Conservation (phyloP, 2,888 invertebrate species). For the Amphimallon solstitiale region DNA sequence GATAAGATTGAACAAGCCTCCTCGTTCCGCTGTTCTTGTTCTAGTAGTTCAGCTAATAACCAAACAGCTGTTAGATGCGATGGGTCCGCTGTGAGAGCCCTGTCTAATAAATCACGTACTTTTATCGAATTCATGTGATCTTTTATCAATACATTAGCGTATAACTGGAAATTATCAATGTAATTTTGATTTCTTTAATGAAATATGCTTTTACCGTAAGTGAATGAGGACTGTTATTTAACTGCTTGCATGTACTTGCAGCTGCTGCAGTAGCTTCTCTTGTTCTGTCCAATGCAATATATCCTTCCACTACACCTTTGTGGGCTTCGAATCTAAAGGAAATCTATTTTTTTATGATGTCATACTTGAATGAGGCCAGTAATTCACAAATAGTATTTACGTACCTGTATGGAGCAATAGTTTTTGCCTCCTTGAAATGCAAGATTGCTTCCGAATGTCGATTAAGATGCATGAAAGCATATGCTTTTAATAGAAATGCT, state of each 20-base stretch:
- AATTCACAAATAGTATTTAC: neutral
- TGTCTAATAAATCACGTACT: constrained; percentile 77
- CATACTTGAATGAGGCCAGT: neutral
- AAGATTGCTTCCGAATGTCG: constrained; percentile 73
- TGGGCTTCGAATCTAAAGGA: constrained; percentile 75
- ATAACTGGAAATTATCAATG: constrained; percentile 68
- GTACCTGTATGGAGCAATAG: constrained; percentile 66
- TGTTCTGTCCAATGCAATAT: constrained; percentile 73
- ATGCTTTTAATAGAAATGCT: constrained; percentile 78
- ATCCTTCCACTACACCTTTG: constrained; percentile 81
- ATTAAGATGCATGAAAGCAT: constrained; percentile 72
- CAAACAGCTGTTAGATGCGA: constrained; percentile 78
- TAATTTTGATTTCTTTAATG: neutral
- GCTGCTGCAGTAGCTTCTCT: constrained; percentile 80
- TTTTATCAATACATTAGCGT: constrained; percentile 77
- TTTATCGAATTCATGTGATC: constrained; percentile 69
- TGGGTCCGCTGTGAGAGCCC: constrained; percentile 77
- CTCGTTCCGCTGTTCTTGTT: constrained; percentile 72
- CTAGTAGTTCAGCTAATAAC: constrained; percentile 76
- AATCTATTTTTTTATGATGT: neutral
- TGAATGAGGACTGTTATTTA: constrained; percentile 77
- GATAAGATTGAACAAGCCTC: constrained; percentile 75
- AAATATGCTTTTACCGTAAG: constrained; percentile 69
- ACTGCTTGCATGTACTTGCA: constrained; percentile 75
- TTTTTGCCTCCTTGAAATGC: constrained; percentile 75